These are phyloP conservation scores for Clivina fossor DNA, from an alignment of 2,888 invertebrate species.

Conservation along the genomic window DNA sequence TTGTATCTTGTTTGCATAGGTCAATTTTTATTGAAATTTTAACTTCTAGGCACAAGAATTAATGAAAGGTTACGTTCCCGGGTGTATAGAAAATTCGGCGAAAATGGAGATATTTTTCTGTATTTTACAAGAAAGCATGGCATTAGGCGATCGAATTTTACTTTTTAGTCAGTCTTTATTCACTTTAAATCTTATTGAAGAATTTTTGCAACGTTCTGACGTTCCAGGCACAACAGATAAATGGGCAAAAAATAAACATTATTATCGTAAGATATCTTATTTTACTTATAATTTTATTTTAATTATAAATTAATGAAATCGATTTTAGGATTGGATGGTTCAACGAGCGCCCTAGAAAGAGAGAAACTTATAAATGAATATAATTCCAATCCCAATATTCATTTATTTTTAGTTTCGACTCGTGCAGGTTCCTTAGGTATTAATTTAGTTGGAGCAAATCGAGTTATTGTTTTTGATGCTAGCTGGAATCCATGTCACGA, in stretches of 20 bases:
- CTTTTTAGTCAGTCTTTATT: slow-evolving; percentile 96
- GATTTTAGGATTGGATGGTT: slow-evolving; percentile 83
- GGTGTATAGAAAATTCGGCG: slow-evolving; percentile 88
- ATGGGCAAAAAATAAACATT: slow-evolving; percentile 86
- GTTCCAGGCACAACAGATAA: slow-evolving; percentile 69
- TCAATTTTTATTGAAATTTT: too few species aligned
- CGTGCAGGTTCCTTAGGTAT: slow-evolving; percentile 96
- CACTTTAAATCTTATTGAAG: slow-evolving; percentile 93
- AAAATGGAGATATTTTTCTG: slow-evolving; percentile 95
- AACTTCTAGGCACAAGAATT: slow-evolving; percentile 73
- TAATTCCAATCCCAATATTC: slow-evolving; percentile 82
- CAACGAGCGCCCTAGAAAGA: slow-evolving; percentile 89
- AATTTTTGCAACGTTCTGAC: slow-evolving; percentile 76
- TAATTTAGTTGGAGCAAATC: slow-evolving; percentile 95
- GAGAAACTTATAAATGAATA: slow-evolving; percentile 97
- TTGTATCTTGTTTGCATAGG: too few species aligned
- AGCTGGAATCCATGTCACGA: slow-evolving; percentile 99
- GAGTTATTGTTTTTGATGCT: slow-evolving; percentile 96
- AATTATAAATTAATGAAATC: background rate
- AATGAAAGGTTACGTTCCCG: slow-evolving; percentile 82
- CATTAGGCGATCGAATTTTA: slow-evolving; percentile 84
- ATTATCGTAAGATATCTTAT: slow-evolving; percentile 74
- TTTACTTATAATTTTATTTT: slow-evolving; percentile 15
- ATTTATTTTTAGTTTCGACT: slow-evolving; percentile 94
- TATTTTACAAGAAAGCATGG: slow-evolving; percentile 85